Base-by-base conservation (phyloP, 2,888 invertebrate genomes). In the Andrena minutula region DNA sequence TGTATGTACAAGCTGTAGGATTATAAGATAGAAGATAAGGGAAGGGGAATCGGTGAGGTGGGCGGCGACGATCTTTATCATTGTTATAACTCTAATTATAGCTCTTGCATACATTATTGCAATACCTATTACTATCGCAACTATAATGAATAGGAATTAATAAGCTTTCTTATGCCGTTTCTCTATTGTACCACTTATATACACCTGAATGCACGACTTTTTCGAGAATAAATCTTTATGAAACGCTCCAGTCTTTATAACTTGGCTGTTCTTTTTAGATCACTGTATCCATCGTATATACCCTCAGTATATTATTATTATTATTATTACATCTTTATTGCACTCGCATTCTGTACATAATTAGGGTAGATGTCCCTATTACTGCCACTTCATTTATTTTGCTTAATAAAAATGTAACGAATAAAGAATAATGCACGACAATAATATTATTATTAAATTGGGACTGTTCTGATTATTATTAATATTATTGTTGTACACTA, bases 161-260 rank as follows among this genome's bases (percentile, higher is more conserved):
- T 91, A 92, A 89, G 91, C 92, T 92, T 91, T 92, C 91, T 92
- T 91, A 92, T 91, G 90, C 89, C 89, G 88, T 90, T 91, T 91
- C 92, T 92, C 90, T 92, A 92, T 91, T 91, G 90, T 91, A 91
- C 88, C 91, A 91, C 91, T 89, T 90, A 90, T 90, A 90, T 90
- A 92, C 89, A 92, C 88, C 90, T 90, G 89, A 91, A 35, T 87
- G 92, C 92, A 92, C 92, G 91, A 92, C 84, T 92, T 92, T 56
- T 92, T 92, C 91, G 90, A 92, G 86, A 92, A 92, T 92, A 92
- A 92, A 92, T 89, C 89, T 91, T 92, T 92, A 91, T 89, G 89
- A 91, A 91, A 90, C 84, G 90, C 92, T 92, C 88, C 89, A 89
- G 87, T 90, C 66, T 89, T 89, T 86, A 85, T 87, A 82, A 85